A percentile compares a stretch with the other conserved stretches of the same genome.
Conservation (phyloP, 2,113 vertebrate genomes). For the Collichthys lucidus region DNA sequence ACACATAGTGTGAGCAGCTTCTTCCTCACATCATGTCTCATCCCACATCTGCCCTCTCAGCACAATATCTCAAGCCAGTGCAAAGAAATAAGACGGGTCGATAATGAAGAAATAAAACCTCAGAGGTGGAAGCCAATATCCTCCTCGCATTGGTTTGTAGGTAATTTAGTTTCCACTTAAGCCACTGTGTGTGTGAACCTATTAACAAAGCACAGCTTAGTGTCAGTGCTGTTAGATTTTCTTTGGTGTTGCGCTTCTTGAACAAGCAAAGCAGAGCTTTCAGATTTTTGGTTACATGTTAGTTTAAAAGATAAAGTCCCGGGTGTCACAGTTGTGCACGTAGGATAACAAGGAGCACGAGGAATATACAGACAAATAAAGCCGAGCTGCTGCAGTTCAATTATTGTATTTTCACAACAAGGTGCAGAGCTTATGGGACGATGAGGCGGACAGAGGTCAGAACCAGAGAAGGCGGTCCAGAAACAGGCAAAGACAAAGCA, state of each 20-base stretch:
- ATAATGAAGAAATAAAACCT: conserved; percentile 47
- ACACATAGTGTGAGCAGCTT: not conserved
- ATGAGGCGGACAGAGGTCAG: too few relatives aligned
- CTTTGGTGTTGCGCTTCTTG: not conserved
- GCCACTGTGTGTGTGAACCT: conserved; percentile 1
- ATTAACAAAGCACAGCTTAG: not conserved
- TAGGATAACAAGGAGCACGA: not conserved
- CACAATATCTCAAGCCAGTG: not conserved
- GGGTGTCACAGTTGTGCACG: too few relatives aligned
- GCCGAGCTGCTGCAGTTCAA: too few relatives aligned
- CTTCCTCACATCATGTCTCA: conserved; percentile 28
- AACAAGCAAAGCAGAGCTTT: not conserved
- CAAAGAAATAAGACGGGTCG: not conserved
- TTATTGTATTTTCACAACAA: too few relatives aligned
- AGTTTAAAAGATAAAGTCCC: not conserved
- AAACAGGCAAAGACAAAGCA: too few relatives aligned
- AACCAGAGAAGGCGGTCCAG: too few relatives aligned
- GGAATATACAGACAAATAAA: too few relatives aligned
- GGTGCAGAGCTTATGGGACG: too few relatives aligned
- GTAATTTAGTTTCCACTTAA: conserved; percentile 38
- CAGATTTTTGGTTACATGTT: not conserved
- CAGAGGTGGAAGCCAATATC: conserved; percentile 30
- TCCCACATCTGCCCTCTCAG: conserved; percentile 9
- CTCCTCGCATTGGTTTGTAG: conserved; percentile 13
- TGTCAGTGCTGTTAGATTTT: not conserved